Conservation (phyloP, 1,140 invertebrate genomes). For the Akabosia matsudoensis region DNA sequence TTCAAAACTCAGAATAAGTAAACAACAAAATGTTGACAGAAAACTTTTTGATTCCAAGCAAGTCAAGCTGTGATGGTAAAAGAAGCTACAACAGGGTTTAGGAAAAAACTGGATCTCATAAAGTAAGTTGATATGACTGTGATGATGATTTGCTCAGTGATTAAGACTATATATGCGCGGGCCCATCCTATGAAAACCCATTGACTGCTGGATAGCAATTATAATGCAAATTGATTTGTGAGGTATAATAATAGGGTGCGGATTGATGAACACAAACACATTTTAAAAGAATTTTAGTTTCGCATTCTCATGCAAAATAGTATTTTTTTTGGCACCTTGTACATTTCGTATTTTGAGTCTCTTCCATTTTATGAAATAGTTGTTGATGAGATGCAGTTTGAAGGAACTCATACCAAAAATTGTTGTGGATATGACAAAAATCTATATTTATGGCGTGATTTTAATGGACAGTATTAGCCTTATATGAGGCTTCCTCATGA, state of each 20-base stretch:
- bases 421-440: not conserved
- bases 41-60: too few species aligned
- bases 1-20: too few species aligned
- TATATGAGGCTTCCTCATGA: not conserved
- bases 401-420: too few species aligned
- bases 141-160: not conserved
- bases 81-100: too few species aligned
- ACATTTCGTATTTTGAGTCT: too few species aligned
- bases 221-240: slow-evolving; percentile 12
- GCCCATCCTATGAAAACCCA: not conserved
- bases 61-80: too few species aligned
- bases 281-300: too few species aligned
- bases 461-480: not conserved
- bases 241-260: not conserved
- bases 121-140: not conserved
- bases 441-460: not conserved
- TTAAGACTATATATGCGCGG: not conserved
- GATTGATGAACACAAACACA: not conserved
- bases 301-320: too few species aligned
- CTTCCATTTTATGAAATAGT: too few species aligned
- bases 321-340: too few species aligned
- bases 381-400: not conserved
- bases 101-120: slow-evolving; percentile 16
- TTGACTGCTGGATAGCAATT: not conserved
- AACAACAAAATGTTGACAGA: too few species aligned